These are phyloP conservation scores for Notospermus geniculatus DNA, from an alignment of 1,140 invertebrate species.

Conservation along the genomic window DNA sequence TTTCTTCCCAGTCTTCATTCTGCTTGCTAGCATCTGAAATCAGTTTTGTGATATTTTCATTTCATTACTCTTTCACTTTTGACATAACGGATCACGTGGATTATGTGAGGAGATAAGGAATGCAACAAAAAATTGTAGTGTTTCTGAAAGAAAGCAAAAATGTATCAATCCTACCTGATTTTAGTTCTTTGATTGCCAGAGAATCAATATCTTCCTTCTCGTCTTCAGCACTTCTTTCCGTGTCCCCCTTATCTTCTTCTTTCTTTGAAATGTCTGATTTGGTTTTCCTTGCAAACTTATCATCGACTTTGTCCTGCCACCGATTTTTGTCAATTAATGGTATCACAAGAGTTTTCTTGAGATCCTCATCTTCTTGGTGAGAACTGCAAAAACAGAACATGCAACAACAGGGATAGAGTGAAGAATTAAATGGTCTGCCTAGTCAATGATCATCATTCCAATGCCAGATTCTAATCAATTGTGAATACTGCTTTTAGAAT, in stretches of 20 bases:
- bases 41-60: neutral
- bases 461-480: too few relatives aligned
- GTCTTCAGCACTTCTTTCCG: conserved; percentile 23
- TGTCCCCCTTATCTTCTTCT: conserved; percentile 28
- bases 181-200: conserved; percentile 50
- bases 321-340: conserved; percentile 54
- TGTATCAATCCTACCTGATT: conserved; percentile 30
- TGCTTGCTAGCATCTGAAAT: conserved; percentile 39
- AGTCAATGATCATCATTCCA: too few relatives aligned
- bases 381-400: conserved; percentile 14
- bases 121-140: neutral
- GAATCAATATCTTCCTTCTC: conserved; percentile 31
- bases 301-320: conserved; percentile 29
- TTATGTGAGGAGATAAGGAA: too few relatives aligned
- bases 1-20: conserved; percentile 41
- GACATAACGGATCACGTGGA: too few relatives aligned
- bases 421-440: too few relatives aligned
- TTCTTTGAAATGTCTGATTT: conserved; percentile 25
- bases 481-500: too few relatives aligned
- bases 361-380: conserved; percentile 38
- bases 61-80: neutral
- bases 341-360: conserved; percentile 53
- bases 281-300: conserved; percentile 5
- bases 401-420: too few relatives aligned
- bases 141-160: neutral